Percentiles rank a stretch among this genome's conserved stretches.
phyloP scores from a whole-genome alignment of 1,140 invertebrate species.

The Cyclina sinensis region DNA sequence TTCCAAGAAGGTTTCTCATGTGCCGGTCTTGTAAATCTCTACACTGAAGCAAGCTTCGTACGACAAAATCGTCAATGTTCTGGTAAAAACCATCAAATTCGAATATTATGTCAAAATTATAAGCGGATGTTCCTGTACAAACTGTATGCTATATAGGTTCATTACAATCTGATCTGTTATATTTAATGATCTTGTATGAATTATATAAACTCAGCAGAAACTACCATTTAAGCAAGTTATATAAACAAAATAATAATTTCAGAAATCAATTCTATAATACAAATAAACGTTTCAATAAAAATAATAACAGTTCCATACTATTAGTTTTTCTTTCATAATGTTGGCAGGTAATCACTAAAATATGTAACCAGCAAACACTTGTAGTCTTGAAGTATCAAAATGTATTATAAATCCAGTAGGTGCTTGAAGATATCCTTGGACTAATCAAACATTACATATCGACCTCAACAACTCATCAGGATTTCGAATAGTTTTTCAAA shows the following conservation, averaged over 20 bases:
- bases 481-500: constrained; percentile 8
- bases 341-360: not conserved
- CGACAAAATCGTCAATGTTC: constrained; percentile 56
- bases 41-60: constrained; percentile 47
- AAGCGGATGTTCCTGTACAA: too few relatives aligned
- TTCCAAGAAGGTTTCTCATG: constrained; percentile 37
- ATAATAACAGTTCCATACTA: constrained; percentile 3
- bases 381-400: not conserved
- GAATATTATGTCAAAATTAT: too few relatives aligned
- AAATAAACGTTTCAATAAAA: not conserved
- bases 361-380: not conserved
- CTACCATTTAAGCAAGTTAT: too few relatives aligned
- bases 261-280: too few relatives aligned
- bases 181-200: too few relatives aligned
- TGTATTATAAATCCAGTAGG: not conserved
- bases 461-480: not conserved
- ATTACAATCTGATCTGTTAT: too few relatives aligned
- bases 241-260: too few relatives aligned
- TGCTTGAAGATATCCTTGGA: constrained; percentile 1
- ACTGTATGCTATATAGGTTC: too few relatives aligned
- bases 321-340: not conserved
- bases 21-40: constrained; percentile 16
- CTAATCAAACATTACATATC: constrained; percentile 4
- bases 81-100: not conserved
- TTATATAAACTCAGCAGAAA: too few relatives aligned